Base-by-base conservation (phyloP, 2,888 invertebrate genomes). In the Eilema depressum region DNA sequence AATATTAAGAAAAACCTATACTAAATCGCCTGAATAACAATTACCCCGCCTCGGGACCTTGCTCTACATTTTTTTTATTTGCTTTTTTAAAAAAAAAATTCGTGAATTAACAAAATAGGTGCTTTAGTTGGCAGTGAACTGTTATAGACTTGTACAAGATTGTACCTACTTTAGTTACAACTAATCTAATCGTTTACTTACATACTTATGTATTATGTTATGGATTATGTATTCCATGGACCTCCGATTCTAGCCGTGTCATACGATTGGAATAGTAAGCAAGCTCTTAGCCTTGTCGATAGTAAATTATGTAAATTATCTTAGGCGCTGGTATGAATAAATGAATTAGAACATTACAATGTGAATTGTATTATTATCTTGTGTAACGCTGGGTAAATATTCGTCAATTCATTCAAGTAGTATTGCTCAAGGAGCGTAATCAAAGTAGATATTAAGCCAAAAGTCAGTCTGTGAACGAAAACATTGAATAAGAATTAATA, bases 241-340 rank as follows among this genome's bases (percentile, higher is more conserved):
- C 28, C 66, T 61, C 66, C 23, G 53, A 63, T 64, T 66, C 70
- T 63, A 74, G 70, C 66, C 28, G 63, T 56, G 14, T 61, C 65
- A 41, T 79, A 66, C 77, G 81, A 71, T 63, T 64, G 33, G 88
- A 84, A 88, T 88, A 82, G 41, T 80, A 82, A 88, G 77, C 73
- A 78, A 80, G 71, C 78, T 77, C 71, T 83, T 83, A 88, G 75
- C 85, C 84, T 85, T 83, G 83, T 77, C 79, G 66, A 80, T 79
- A 82, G 78, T 77, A 74, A 74, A 83, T 84, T 87, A 88, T 88
- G 84, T 79, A 82, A 86, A 87, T 85, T 70, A 59, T 75, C 75
- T 65, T 77, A 69, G 75, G 63, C 41, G 64, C 69, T 23, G 56
- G 23, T 47, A 74, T 81, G 74, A 79, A 77, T 76, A 69, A 75